Base-by-base conservation (phyloP, 2,888 invertebrate species). In the Branchipolynoe longqiensis region DNA sequence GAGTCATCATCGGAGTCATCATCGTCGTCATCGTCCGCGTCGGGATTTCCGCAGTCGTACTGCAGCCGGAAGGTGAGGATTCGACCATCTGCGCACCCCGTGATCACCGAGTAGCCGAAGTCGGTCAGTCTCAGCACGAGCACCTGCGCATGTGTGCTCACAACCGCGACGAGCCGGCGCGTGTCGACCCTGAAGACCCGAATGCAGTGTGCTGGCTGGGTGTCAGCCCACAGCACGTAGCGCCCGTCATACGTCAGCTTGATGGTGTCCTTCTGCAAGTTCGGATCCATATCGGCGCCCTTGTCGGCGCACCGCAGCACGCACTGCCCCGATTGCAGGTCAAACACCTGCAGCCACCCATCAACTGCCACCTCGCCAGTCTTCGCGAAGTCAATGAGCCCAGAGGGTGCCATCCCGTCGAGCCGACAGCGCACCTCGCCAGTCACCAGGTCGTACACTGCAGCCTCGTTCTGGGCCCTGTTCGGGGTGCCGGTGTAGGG, bases 31-130 rank as follows among this genome's bases (percentile, higher is more conserved):
- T 64, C 73, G 12, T 48, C 48, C 8, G 69, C 84, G 14, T 64
- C 69, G 1, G 40, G 62, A 8, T 1, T n/a, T n/a, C 40, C 83
- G 38, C 59, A 41, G 38, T 36, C 25, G 12, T 62, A 59, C 25
- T 84, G 83, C 33, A 89, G 86, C 41, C 86, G 86, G 85, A 87
- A 86, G 48, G 87, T 87, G 14, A 89, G 85, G 78, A 89, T 64
- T 22, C 87, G 88, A 3, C 89, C 89, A 59, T 89, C 89, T 82
- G 87, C 87, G 14, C 89, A 81, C 14, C 89, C 89, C 22, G 87
- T 73, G 25, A 88, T 56, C 25, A 87, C 40, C 6, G 86, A 54
- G 84, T 89, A 89, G 31, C 89, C 89, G 48, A 62, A 78, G 54
- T 89, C 88, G 18, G 87, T 84, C 25, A 86, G 33, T 54, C 64